phyloP scores from a whole-genome alignment of 2,113 vertebrate genomes.

The Dromaius novaehollandiae region DNA sequence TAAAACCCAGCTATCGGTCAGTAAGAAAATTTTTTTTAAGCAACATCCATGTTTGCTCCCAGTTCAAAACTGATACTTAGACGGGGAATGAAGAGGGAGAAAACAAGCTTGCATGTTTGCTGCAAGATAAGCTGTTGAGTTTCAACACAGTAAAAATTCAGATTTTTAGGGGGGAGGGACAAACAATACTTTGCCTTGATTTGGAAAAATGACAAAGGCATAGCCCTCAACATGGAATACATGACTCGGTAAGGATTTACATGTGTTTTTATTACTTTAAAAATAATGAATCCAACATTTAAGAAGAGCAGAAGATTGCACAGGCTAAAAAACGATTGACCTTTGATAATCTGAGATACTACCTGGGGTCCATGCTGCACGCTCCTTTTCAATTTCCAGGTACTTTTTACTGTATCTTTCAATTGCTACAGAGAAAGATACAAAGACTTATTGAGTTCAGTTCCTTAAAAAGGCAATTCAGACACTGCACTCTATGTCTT shows the following conservation, averaged over 20 bases:
- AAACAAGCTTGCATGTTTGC: not conserved
- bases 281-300: not conserved
- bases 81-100: not conserved
- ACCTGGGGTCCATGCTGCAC: constrained; percentile 86
- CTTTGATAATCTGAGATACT: constrained; percentile 7
- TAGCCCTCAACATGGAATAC: not conserved
- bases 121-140: not conserved
- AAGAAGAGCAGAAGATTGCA: not conserved
- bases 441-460: not conserved
- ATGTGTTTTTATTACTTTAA: not conserved
- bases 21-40: not conserved
- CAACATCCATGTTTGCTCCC: not conserved
- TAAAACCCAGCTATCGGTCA: not conserved
- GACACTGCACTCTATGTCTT: not conserved
- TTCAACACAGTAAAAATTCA: not conserved
- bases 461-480: not conserved
- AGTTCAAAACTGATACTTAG: not conserved
- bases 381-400: constrained; percentile 60
- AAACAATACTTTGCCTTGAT: not conserved
- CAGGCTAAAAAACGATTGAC: not conserved
- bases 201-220: not conserved
- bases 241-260: not conserved
- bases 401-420: constrained; percentile 88
- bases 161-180: not conserved
- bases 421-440: constrained; percentile 73